These are phyloP conservation scores for Strongylocentrotus purpuratus DNA, from an alignment of 35 echinoderm and acorn worm genomes.

Conservation along the genomic window DNA sequence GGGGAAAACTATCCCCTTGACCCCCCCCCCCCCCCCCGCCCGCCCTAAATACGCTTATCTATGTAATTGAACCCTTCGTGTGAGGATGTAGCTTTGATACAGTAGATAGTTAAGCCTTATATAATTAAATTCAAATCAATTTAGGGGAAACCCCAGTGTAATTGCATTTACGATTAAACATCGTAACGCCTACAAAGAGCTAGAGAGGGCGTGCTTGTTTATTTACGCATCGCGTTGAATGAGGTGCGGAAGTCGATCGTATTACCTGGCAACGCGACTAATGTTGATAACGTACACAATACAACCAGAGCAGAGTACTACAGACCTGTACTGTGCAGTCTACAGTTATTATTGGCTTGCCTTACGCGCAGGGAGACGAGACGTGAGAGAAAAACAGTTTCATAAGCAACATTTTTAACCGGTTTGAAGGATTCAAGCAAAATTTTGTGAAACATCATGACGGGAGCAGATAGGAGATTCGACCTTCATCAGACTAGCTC, in stretches of 20 bases:
- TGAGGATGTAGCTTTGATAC: no score
- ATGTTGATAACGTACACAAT: not conserved
- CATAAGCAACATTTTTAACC: not conserved
- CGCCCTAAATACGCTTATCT: no score
- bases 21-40: no score
- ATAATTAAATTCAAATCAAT: no score
- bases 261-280: not conserved
- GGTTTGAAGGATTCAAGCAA: not conserved
- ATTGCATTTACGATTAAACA: no score
- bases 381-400: not conserved
- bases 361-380: not conserved
- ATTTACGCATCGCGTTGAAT: not conserved
- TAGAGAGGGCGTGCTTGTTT: constrained; percentile 9
- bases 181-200: no score
- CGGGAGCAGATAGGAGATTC: constrained; percentile 70
- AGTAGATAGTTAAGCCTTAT: no score
- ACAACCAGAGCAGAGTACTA: not conserved
- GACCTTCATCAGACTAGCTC: constrained; percentile 95
- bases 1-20: no score
- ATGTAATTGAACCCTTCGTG: no score
- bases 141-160: no score
- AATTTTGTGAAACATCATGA: not conserved
- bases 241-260: not conserved
- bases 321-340: no score
- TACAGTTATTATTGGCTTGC: not conserved